These are phyloP conservation scores for Darevskia nairensis DNA, from an alignment of 2,797 vertebrate genomes.

Conservation along the genomic window DNA sequence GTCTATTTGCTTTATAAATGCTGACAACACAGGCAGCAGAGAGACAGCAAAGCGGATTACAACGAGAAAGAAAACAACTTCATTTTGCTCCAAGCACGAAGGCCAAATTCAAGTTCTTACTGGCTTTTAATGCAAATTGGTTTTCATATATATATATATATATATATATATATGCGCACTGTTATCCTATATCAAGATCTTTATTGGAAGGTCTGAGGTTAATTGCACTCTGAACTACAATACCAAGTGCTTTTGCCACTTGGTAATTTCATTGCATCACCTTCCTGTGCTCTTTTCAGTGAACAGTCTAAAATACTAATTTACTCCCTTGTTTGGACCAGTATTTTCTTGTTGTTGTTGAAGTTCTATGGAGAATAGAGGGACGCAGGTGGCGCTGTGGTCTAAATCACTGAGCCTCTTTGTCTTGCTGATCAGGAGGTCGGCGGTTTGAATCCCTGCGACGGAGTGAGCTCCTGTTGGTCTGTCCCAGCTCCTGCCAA, in stretches of 20 bases:
- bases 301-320: neutral
- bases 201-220: neutral
- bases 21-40: neutral
- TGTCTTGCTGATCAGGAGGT: too few relatives aligned
- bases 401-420: too few relatives aligned
- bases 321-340: neutral
- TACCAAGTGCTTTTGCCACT: neutral
- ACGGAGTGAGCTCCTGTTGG: too few relatives aligned
- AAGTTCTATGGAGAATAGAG: neutral
- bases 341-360: neutral
- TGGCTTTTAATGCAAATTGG: neutral
- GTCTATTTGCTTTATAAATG: conserved; percentile 33
- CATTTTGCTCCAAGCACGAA: conserved; percentile 11
- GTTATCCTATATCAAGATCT: neutral
- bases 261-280: neutral
- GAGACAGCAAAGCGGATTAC: neutral
- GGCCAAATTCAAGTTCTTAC: neutral
- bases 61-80: neutral
- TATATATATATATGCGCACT: neutral
- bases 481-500: too few relatives aligned
- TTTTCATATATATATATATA: neutral
- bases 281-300: neutral
- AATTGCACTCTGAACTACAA: neutral
- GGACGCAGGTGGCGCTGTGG: too few relatives aligned
- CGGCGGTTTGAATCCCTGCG: too few relatives aligned